Base-by-base conservation (phyloP, 2,797 vertebrate species). In the Taenioides sp. region DNA sequence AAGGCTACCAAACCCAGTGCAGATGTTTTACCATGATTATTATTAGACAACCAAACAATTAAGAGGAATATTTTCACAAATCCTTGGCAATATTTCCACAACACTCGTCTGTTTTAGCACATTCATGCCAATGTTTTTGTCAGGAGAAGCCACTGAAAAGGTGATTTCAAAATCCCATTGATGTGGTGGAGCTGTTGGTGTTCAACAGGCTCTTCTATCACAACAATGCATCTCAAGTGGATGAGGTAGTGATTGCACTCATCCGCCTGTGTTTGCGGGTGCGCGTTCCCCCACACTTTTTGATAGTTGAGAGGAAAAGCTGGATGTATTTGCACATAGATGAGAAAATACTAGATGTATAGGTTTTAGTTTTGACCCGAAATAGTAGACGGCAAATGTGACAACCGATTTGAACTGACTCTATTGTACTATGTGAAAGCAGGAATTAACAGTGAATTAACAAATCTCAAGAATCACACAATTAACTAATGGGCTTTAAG, bases 251-350 rank as follows among this genome's bases (percentile, higher is more conserved):
- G 73, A 55, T 67, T 71, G 67, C 74, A 72, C 81, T 78, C 82
- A 86, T 78, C 76, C 67, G 69, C 72, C 3, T 9, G 23, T 74
- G 77, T 81, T 85, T 80, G 71, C 80, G 73, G 70, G 65, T 70
- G 82, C 78, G 67, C 54, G 65, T 72, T 82, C 71, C 83, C 84
- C 86, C 80, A 59, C 58, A 75, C 27, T 60, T 80, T 69, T 76
- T 66, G 27, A 75, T 84, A 57, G 73, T 75, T 86, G 80, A 72
- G 60, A 64, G 50, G 50, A 84, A 80, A 84, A 65, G 74, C 72
- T 69, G 71, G 84, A 79, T 37, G 23, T 66, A 82, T 90, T 83
- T 88, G 74, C 80, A 86, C 81, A 82, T 82, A 84, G 79, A 88
- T 86, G 77, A 80, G 63, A 4, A 50, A 73, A 34, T 73, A 18